phyloP scores from a whole-genome alignment of 2,888 invertebrate species.

The Cephus spinipes region DNA sequence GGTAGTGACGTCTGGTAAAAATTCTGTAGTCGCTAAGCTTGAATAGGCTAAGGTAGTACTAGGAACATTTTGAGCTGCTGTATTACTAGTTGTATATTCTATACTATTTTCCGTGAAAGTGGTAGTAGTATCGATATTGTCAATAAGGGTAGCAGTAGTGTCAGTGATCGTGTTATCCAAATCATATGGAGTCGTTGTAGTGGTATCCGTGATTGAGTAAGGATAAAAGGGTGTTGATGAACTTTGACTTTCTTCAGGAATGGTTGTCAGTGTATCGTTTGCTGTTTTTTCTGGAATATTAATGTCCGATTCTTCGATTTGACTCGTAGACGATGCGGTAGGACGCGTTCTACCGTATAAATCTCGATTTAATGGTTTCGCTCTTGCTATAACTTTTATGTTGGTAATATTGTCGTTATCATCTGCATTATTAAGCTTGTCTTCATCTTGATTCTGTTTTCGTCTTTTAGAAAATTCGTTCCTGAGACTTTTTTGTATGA shows the following conservation, averaged over 20 bases:
- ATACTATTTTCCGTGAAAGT: not conserved
- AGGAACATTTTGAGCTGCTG: not conserved
- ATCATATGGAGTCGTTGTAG: not conserved
- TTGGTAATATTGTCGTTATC: conserved; percentile 38
- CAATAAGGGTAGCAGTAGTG: not conserved
- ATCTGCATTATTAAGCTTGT: conserved; percentile 9
- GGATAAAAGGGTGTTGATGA: not conserved
- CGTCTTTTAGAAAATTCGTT: conserved; percentile 11
- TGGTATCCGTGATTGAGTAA: not conserved
- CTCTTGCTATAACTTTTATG: conserved; percentile 41
- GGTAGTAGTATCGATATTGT: not conserved
- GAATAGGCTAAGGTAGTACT: not conserved
- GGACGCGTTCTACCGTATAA: conserved; percentile 23
- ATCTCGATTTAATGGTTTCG: conserved; percentile 21
- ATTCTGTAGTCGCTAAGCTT: not conserved
- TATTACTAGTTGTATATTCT: not conserved
- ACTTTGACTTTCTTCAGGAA: not conserved
- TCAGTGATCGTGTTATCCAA: not conserved
- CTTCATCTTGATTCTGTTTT: conserved; percentile 23
- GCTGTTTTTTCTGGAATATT: not conserved
- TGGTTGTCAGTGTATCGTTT: not conserved
- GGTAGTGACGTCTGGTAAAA: not conserved
- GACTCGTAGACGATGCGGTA: not conserved
- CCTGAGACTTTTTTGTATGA: conserved; percentile 25
- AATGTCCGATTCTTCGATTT: not conserved